Base-by-base conservation (phyloP, 2,888 invertebrate species). In the Nemotelus nigrinus region DNA sequence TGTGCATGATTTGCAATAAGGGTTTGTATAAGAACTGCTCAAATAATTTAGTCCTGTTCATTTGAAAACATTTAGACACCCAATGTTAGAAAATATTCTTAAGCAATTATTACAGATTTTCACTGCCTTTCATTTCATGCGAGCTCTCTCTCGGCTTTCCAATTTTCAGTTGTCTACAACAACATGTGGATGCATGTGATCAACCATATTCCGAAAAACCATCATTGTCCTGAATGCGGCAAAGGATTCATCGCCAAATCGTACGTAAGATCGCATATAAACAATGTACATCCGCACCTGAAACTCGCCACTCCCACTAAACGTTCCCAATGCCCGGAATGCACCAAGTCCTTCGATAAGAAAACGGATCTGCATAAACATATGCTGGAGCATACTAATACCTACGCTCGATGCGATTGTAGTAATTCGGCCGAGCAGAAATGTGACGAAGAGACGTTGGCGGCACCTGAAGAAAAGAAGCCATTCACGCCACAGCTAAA, bases 171-270 rank as follows among this genome's bases (percentile, higher is more conserved):
- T 2, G 63, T 74, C 8, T 74, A 74, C 74, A 74, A 74, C 74
- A 74, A n/a, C 74, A 74, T 74, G 74, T 74, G 74, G 74, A 74
- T 63, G 6, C 74, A 74, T 48, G 63, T 74, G 47, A 60, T 74
- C 60, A 74, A 74, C 48, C 74, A 74, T 74, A 74, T 74, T 74
- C 74, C 74, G 43, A 74, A 74, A 60, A 74, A 74, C 43, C 74
- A 74, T 63, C 60, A 48, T 10, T 74, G 74, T 50, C 74, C 74
- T 7, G 63, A 74, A 48, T 74, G 74, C 48, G 74, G 74, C 39
- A 74, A 74, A 39, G 74, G 74, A 25, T 74, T 74, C 63, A 74
- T 74, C 3, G 60, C 74, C 3, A 55, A 55, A 47, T 74, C 74
- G 5, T 74, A 74, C 41, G 63, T 74, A n/a, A 47, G 74, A 25